Percentiles rank a stretch among this genome's conserved stretches.
Evolutionary conservation across 23 tunicate genomes (phyloP).

Genomic region (Halocynthia aurantium): DNA sequence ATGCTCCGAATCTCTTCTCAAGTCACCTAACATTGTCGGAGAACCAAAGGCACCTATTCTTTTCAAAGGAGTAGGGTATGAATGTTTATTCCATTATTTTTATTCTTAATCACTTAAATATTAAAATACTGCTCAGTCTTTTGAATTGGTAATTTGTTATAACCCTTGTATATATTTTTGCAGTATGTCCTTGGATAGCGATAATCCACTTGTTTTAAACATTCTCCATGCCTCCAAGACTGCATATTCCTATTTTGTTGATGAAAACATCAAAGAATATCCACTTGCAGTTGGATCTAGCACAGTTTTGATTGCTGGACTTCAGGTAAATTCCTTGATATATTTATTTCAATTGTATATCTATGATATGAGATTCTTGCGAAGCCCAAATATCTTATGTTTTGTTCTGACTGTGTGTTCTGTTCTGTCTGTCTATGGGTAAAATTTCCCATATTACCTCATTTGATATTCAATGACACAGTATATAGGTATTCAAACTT

Average conservation of each 20-base stretch:
- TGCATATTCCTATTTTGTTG: conserved; percentile 82
- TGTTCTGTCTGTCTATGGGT: too few species aligned
- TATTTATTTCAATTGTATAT: not conserved
- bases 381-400: too few species aligned
- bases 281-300: conserved; percentile 91
- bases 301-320: conserved; percentile 84
- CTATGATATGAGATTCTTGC: too few species aligned
- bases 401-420: too few species aligned
- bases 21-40: conserved; percentile 82
- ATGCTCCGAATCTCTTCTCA: conserved; percentile 44
- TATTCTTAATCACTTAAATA: not conserved
- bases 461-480: too few species aligned
- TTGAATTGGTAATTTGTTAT: not conserved
- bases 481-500: too few species aligned
- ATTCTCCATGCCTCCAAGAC: conserved; percentile 74
- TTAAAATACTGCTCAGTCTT: not conserved
- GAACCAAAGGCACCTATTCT: conserved; percentile 52
- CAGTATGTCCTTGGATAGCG: conserved; percentile 86
- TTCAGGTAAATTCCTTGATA: conserved; percentile 36
- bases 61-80: conserved; percentile 89
- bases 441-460: too few species aligned
- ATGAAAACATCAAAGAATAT: conserved; percentile 87
- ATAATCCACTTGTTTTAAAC: conserved; percentile 77
- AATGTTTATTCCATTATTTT: not conserved
- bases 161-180: not conserved